phyloP scores from a whole-genome alignment of 1,140 invertebrate species.

The Vanessa atalanta region DNA sequence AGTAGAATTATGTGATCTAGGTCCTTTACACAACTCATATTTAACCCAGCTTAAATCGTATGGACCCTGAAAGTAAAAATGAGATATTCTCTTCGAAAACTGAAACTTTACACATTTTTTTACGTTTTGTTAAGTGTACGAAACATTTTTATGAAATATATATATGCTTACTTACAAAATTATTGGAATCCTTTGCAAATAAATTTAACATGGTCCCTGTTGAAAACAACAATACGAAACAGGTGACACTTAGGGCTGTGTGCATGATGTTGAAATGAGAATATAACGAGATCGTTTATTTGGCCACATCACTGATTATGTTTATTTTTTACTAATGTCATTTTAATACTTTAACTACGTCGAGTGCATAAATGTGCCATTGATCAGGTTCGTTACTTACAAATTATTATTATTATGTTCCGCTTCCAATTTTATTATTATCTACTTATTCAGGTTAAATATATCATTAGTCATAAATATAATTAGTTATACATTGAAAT shows the following conservation, averaged over 20 bases:
- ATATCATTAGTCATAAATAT: no score
- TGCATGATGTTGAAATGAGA: slow-evolving; percentile 10
- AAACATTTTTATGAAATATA: not conserved
- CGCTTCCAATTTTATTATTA: no score
- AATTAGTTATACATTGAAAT: no score
- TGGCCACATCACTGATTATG: not conserved
- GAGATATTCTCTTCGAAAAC: not conserved
- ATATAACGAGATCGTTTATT: slow-evolving; percentile 9
- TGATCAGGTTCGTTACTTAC: no score
- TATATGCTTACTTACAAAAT: slow-evolving; percentile 38
- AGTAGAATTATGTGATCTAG: slow-evolving; percentile 42
- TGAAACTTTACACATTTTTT: no score
- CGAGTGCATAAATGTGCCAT: not conserved
- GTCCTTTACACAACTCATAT: slow-evolving; percentile 40
- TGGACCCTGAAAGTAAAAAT: slow-evolving; percentile 39
- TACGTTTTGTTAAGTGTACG: no score
- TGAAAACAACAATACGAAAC: not conserved
- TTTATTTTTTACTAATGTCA: not conserved
- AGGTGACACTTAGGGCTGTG: not conserved
- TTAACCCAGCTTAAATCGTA: slow-evolving; percentile 32
- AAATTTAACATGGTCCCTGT: not conserved
- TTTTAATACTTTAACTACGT: not conserved
- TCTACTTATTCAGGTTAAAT: no score
- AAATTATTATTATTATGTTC: no score
- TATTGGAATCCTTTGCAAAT: slow-evolving; percentile 12